phyloP scores from a whole-genome alignment of 2,888 invertebrate genomes.

The Orthosia incerta region DNA sequence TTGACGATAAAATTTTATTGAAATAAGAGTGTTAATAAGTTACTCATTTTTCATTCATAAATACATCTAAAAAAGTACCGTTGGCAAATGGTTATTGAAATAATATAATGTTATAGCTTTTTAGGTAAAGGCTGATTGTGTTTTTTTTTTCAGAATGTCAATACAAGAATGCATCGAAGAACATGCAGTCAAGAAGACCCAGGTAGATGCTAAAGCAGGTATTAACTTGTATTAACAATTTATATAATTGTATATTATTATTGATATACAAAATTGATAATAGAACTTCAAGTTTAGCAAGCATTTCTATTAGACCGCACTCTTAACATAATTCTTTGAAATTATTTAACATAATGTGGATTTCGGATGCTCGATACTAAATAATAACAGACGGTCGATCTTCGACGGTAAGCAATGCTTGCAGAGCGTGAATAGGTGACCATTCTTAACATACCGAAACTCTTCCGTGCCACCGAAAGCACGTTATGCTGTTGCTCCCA shows the following conservation, averaged over 20 bases:
- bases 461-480: too few relatives aligned
- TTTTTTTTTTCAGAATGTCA: constrained; percentile 50
- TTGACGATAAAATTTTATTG: neutral
- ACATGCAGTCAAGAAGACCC: too few relatives aligned
- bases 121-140: constrained; percentile 28
- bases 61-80: neutral
- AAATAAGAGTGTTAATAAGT: neutral
- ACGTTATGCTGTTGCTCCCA: too few relatives aligned
- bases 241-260: too few relatives aligned
- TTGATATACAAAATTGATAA: too few relatives aligned
- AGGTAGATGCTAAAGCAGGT: constrained; percentile 2
- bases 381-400: too few relatives aligned
- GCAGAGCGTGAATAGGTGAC: too few relatives aligned
- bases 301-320: neutral
- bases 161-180: neutral
- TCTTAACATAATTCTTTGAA: too few relatives aligned
- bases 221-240: neutral
- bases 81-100: constrained; percentile 66
- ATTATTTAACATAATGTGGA: too few relatives aligned
- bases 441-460: too few relatives aligned
- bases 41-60: neutral
- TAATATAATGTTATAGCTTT: constrained; percentile 24
- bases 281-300: neutral
- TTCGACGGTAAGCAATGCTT: too few relatives aligned
- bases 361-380: too few relatives aligned